These are phyloP conservation scores for Neuroterus valhalla DNA, from an alignment of 1,140 invertebrate species.

Conservation along the genomic window DNA sequence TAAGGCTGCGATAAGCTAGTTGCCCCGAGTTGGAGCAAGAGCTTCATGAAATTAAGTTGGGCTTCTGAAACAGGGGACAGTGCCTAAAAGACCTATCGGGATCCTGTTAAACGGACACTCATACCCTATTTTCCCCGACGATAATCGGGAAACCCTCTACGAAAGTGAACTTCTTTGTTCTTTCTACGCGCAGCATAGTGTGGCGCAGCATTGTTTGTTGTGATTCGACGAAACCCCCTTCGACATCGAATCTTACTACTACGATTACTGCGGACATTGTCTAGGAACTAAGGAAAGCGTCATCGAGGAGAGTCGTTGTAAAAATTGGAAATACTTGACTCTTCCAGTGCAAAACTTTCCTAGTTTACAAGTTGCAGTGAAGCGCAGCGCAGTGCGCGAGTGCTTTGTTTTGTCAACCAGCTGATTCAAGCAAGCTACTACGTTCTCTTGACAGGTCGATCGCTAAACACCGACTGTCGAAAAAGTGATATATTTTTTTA, in stretches of 20 bases:
- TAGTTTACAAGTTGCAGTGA: neutral
- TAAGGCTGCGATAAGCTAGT: slow-evolving; percentile 56
- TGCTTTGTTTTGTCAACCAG: slow-evolving; percentile 72
- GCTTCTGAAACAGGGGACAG: slow-evolving; percentile 11
- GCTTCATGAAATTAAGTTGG: slow-evolving; percentile 34
- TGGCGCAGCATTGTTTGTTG: slow-evolving; percentile 63
- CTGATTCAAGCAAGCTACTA: slow-evolving; percentile 57
- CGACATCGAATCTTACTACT: neutral
- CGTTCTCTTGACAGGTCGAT: slow-evolving; percentile 29
- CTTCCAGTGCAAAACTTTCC: neutral
- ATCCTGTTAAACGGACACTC: slow-evolving; percentile 12
- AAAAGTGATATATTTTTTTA: neutral
- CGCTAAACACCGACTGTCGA: neutral
- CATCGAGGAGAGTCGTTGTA: neutral
- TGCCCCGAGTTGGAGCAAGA: slow-evolving; percentile 41
- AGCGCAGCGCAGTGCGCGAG: slow-evolving; percentile 44
- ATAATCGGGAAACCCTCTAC: slow-evolving; percentile 32
- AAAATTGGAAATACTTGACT: neutral
- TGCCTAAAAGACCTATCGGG: neutral
- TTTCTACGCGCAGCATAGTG: slow-evolving; percentile 47
- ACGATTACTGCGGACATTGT: neutral
- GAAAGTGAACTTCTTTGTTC: slow-evolving; percentile 65
- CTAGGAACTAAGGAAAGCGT: neutral
- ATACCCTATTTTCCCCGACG: neutral
- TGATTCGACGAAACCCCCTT: slow-evolving; percentile 37